Conservation (phyloP, 2,888 invertebrate species). For the Tineola bisselliella region DNA sequence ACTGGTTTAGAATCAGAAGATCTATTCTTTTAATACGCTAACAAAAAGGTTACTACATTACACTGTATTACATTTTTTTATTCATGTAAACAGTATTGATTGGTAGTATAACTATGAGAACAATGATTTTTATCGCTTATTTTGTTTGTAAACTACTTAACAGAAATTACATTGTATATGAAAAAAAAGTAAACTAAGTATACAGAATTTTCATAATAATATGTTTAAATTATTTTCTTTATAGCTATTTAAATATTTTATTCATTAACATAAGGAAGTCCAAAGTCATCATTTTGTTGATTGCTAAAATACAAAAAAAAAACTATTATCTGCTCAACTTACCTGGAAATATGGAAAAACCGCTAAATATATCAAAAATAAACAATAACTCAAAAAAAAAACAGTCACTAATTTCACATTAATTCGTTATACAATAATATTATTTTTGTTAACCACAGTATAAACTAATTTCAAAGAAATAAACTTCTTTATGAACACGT, state of each 20-base stretch:
- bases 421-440: neutral
- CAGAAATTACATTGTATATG: no score
- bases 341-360: neutral
- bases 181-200: no score
- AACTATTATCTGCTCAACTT: neutral
- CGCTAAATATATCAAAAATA: no score
- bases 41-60: neutral
- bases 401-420: neutral
- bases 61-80: no score
- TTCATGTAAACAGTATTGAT: no score
- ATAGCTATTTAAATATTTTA: neutral
- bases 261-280: neutral
- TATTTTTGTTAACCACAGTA: neutral
- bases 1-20: slow-evolving; percentile 4
- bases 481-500: neutral
- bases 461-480: neutral
- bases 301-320: neutral
- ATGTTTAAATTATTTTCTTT: no score
- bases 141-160: no score
- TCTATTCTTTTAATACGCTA: neutral
- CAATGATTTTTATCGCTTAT: no score
- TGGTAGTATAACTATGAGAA: no score
- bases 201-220: no score
- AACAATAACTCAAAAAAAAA: no score
- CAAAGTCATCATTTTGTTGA: neutral